Evolutionary conservation across 2,888 invertebrate species (phyloP).

Genomic region (Subacronicta megacephala): DNA sequence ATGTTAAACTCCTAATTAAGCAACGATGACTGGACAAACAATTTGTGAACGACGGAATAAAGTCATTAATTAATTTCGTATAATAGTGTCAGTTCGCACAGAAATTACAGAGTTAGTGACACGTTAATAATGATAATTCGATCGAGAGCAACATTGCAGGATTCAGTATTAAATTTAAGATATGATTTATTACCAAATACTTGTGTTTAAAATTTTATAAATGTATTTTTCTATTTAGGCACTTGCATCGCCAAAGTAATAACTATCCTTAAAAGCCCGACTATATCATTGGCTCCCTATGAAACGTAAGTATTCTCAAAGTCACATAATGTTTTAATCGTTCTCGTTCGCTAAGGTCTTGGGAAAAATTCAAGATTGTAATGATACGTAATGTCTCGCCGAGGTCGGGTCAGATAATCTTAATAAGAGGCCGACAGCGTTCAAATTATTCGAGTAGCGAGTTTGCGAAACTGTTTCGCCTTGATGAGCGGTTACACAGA

Average conservation of each 20-base stretch:
- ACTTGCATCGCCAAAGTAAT: neutral
- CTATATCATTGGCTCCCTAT: no score
- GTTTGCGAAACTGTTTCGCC: slow-evolving; percentile 46
- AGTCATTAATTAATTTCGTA: slow-evolving; percentile 72
- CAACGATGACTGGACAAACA: slow-evolving; percentile 68
- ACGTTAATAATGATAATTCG: slow-evolving; percentile 58
- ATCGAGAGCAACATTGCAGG: slow-evolving; percentile 20
- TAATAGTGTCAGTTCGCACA: slow-evolving; percentile 50
- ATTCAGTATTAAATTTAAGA: slow-evolving; percentile 16
- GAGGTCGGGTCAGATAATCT: slow-evolving; percentile 54
- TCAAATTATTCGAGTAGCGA: slow-evolving; percentile 42
- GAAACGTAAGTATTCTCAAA: slow-evolving; percentile 3
- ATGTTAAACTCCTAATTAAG: slow-evolving; percentile 61
- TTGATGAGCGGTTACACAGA: slow-evolving; percentile 35
- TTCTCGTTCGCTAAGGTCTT: slow-evolving; percentile 44
- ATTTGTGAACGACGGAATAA: slow-evolving; percentile 59
- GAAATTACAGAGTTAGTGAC: slow-evolving; percentile 64
- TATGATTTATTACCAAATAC: slow-evolving; percentile 25
- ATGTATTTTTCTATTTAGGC: slow-evolving; percentile 8
- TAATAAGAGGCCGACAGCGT: slow-evolving; percentile 49
- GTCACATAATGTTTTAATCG: slow-evolving; percentile 28
- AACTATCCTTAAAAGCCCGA: no score
- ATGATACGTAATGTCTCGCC: slow-evolving; percentile 46
- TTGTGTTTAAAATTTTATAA: slow-evolving; percentile 12
- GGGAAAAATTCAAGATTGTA: slow-evolving; percentile 51